Evolutionary conservation across 2,797 vertebrate genomes (phyloP), one percentile per base, ranked within the genome.

Genomic region (Liasis olivaceus): DNA sequence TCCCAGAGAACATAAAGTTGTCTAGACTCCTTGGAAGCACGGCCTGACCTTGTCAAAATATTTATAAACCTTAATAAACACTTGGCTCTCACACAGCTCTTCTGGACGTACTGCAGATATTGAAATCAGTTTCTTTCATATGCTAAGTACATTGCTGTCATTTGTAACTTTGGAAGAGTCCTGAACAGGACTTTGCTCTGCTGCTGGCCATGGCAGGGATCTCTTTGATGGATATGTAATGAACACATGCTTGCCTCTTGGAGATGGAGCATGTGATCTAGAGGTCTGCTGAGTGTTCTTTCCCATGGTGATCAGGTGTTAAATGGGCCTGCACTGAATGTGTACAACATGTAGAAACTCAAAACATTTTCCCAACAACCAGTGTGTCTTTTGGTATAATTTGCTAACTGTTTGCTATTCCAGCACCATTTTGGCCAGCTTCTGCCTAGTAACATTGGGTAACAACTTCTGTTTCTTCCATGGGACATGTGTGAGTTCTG

Each of bases 101-200:
- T 89, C 24, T 87, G 60, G 14, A 51, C 94, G 77, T 86, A 56
- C 56, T 54, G 14, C 13, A 58, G 2, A 1, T 60, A 28, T 42
- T 64, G 89, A 85, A 89, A 56, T 86, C 58, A 28, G 17, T n/a
- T 86, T 14, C 0, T 72, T 11, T 88, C 63, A 87, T 88, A 42
- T 47, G 5, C 28, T 84, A 59, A 31, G 26, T 63, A 1, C 0
- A 13, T 72, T 54, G 17, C 54, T 72, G 5, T 87, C 66, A 62
- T 88, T 81, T 81, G 66, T 93, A 90, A n/a, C 84, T 87, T 6
- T 89, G 87, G 84, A 90, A 58, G 31, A n/a, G 58, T 26, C 20
- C 62, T 17, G 26, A 36, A 47, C 2, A 22, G 36, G 26, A 36
- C 42, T 77, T 62, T 87, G 51, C 7, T 31, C 11, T 20, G 24